Evolutionary conservation across 2,888 invertebrate genomes (phyloP).

Genomic region (Ophioninae sp.): DNA sequence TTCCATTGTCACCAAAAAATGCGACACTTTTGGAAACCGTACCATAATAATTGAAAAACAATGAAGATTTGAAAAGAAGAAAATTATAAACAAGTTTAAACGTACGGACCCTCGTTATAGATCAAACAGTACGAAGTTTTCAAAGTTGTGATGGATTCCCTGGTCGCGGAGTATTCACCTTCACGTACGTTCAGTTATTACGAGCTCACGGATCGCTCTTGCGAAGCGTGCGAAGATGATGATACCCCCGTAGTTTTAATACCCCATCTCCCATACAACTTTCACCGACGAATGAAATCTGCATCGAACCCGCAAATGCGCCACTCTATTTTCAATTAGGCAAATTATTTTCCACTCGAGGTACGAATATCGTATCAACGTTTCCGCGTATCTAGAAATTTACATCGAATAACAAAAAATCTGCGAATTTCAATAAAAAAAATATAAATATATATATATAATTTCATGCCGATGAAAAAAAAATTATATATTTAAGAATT

Average conservation of each 20-base stretch:
- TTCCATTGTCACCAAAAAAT: neutral
- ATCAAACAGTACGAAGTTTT: slow-evolving; percentile 23
- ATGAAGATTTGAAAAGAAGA: neutral
- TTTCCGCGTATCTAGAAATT: too few relatives aligned
- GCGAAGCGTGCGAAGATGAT: slow-evolving; percentile 47
- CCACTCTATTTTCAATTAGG: neutral
- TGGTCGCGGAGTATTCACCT: slow-evolving; percentile 30
- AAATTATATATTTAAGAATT: too few relatives aligned
- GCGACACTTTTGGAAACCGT: neutral
- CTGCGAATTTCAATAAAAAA: too few relatives aligned
- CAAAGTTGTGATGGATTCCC: slow-evolving; percentile 5
- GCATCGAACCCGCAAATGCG: neutral
- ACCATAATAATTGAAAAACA: neutral
- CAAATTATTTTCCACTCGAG: too few relatives aligned
- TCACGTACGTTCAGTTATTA: slow-evolving; percentile 44
- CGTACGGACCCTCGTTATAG: slow-evolving; percentile 20
- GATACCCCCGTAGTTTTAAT: slow-evolving; percentile 60
- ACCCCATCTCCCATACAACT: slow-evolving; percentile 53
- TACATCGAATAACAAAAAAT: too few relatives aligned
- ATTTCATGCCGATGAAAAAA: too few relatives aligned
- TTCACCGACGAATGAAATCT: slow-evolving; percentile 61
- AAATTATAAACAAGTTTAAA: neutral
- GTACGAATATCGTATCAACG: too few relatives aligned
- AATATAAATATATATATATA: too few relatives aligned
- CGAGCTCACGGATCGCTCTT: slow-evolving; percentile 37